phyloP scores from a whole-genome alignment of 1,140 invertebrate genomes.

The Chionoecetes opilio region DNA sequence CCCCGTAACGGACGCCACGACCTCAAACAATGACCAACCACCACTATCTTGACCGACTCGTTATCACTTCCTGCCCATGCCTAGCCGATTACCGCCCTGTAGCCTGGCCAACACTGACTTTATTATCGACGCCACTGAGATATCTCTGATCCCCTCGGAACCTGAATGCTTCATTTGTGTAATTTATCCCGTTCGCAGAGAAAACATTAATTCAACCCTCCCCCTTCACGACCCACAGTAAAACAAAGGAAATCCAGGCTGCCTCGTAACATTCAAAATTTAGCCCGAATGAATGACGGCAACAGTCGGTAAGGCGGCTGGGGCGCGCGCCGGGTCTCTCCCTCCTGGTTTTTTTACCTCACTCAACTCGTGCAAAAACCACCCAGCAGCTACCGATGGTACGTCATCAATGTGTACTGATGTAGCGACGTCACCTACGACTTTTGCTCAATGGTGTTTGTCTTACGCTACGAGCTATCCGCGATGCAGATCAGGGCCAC shows the following conservation, averaged over 20 bases:
- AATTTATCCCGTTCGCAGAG: background rate
- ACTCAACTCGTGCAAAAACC: constrained; percentile 52
- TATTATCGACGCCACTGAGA: background rate
- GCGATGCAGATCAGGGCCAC: background rate
- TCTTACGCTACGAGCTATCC: constrained; percentile 40
- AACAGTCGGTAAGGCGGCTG: constrained; percentile 28
- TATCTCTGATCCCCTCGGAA: background rate
- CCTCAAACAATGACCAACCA: constrained; percentile 42
- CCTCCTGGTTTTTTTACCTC: constrained; percentile 29
- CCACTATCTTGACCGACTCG: background rate
- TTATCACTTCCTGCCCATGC: background rate
- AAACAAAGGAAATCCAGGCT: constrained; percentile 4
- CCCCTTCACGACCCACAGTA: background rate
- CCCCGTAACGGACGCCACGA: constrained; percentile 15
- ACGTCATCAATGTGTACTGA: constrained; percentile 47
- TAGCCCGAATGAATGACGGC: constrained; percentile 48
- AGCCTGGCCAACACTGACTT: background rate
- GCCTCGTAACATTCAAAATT: constrained; percentile 44
- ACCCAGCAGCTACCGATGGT: background rate
- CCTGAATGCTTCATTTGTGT: background rate
- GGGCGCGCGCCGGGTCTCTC: constrained; percentile 41
- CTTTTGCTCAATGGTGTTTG: constrained; percentile 36
- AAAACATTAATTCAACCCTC: background rate
- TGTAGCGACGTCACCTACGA: constrained; percentile 40
- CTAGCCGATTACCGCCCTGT: background rate